Percentiles rank a stretch among this genome's conserved stretches.
Evolutionary conservation across 2,888 invertebrate species (phyloP).

Genomic region (Cyaniris semiargus): DNA sequence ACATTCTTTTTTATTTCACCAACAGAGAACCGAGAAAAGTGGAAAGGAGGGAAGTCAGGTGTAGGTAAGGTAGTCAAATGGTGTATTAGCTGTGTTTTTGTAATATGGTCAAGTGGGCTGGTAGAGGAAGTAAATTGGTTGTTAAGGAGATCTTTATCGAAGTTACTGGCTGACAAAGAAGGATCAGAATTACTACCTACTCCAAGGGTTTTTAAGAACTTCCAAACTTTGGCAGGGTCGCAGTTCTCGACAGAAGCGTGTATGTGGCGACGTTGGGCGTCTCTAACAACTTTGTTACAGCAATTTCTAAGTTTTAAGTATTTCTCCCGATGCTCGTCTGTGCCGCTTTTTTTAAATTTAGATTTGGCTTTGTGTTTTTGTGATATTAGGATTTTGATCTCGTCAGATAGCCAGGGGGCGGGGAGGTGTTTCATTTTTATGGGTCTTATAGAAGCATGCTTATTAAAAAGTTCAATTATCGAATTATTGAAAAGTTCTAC

Average conservation of each 20-base stretch:
- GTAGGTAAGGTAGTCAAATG: neutral
- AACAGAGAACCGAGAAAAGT: neutral
- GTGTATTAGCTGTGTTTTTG: neutral
- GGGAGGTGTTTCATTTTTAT: slow-evolving; percentile 37
- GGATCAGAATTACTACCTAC: slow-evolving; percentile 8
- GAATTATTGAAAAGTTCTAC: neutral
- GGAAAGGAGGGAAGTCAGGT: neutral
- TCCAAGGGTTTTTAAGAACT: slow-evolving; percentile 5
- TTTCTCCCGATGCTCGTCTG: too few species aligned
- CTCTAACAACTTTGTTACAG: too few species aligned
- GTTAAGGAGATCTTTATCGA: neutral
- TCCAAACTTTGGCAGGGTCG: slow-evolving; percentile 18
- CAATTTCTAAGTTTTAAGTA: too few species aligned
- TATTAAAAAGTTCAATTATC: neutral
- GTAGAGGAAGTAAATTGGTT: neutral
- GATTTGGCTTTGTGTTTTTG: slow-evolving; percentile 17
- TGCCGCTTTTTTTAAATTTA: slow-evolving; percentile 7
- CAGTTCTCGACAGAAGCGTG: neutral
- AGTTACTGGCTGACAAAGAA: neutral
- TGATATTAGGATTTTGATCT: slow-evolving; percentile 17
- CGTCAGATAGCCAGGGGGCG: slow-evolving; percentile 35
- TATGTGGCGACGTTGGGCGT: too few species aligned
- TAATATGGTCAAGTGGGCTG: neutral
- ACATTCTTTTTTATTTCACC: too few species aligned
- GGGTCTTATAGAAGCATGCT: slow-evolving; percentile 18